Evolutionary conservation across 2,797 vertebrate genomes (phyloP).

Genomic region (Apogon talboti): DNA sequence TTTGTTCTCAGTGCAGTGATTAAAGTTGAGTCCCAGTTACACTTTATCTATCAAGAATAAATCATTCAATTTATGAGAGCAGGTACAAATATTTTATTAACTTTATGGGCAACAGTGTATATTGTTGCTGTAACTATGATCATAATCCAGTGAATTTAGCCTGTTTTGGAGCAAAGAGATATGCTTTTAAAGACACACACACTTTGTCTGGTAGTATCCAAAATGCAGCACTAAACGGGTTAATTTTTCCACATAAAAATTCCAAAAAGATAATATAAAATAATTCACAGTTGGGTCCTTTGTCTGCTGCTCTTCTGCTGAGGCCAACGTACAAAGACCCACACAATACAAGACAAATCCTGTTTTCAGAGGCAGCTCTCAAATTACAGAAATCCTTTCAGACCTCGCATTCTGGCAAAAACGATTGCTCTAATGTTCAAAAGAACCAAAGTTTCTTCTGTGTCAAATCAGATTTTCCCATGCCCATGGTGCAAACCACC

Average conservation of each 20-base stretch:
- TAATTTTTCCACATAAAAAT: conserved; percentile 9
- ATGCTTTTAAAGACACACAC: background rate
- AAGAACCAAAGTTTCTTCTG: conserved; percentile 81
- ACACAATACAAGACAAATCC: conserved; percentile 27
- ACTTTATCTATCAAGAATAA: no score
- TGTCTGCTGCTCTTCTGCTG: conserved; percentile 11
- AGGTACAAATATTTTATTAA: no score
- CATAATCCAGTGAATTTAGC: background rate
- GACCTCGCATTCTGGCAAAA: conserved; percentile 81
- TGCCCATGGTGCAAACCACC: conserved; percentile 58
- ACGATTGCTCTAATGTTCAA: conserved; percentile 83
- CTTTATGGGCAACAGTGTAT: no score
- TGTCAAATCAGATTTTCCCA: conserved; percentile 64
- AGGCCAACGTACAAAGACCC: conserved; percentile 13
- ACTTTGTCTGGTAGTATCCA: background rate
- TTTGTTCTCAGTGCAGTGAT: no score
- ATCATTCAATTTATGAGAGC: background rate
- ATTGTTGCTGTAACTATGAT: background rate
- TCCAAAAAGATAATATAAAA: background rate
- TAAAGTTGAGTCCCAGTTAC: no score
- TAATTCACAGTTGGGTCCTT: conserved; percentile 19
- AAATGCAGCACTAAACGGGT: background rate
- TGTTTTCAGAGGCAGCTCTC: conserved; percentile 44
- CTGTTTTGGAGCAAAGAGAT: background rate
- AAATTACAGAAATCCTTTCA: conserved; percentile 41